A percentile compares a stretch with the other conserved stretches of the same genome.
These are phyloP conservation scores for Machaerirhynchus nigripectus DNA, from an alignment of 2,113 vertebrate species.

Conservation along the genomic window DNA sequence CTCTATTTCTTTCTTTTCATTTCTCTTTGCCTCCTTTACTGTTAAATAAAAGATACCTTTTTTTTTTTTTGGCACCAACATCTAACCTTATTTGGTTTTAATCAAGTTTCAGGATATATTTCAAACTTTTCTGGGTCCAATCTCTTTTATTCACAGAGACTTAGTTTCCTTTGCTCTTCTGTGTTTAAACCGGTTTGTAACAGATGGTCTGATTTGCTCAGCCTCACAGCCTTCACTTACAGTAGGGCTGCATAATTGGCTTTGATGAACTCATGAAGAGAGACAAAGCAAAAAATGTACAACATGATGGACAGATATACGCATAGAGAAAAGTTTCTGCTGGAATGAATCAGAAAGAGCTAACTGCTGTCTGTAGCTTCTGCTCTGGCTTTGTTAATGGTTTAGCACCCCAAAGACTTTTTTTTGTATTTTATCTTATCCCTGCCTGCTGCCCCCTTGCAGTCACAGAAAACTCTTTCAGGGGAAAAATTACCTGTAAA, in stretches of 20 bases:
- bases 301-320: neutral
- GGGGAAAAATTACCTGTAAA: neutral
- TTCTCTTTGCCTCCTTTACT: neutral
- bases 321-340: neutral
- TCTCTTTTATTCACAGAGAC: neutral
- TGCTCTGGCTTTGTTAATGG: neutral
- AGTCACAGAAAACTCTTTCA: neutral
- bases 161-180: neutral
- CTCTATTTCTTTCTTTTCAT: neutral
- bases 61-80: neutral
- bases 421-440: neutral
- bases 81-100: neutral
- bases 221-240: conserved; percentile 16
- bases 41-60: neutral
- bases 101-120: neutral
- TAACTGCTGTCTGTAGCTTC: neutral
- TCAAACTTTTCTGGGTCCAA: neutral
- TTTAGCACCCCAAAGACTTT: neutral
- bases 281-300: neutral
- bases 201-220: conserved; percentile 1
- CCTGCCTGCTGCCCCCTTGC: conserved; percentile 3
- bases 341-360: conserved; percentile 5
- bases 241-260: neutral
- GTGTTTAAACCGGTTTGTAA: neutral
- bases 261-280: conserved; percentile 30